phyloP scores from a whole-genome alignment of 1,140 invertebrate species.

The Eupeodes corollae region DNA sequence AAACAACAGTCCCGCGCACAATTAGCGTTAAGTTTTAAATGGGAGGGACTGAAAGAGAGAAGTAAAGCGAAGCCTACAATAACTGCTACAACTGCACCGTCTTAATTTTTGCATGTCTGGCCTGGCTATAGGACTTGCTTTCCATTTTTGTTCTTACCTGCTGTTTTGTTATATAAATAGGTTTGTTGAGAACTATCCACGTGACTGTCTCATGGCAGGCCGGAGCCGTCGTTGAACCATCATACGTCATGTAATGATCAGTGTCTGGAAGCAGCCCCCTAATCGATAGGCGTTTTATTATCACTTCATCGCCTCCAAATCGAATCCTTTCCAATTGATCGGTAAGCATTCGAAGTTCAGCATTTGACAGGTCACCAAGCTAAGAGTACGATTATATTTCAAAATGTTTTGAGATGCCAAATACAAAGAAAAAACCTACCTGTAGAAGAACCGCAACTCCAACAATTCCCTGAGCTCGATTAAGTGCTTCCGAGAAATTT shows the following conservation, averaged over 20 bases:
- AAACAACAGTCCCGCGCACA: too few species aligned
- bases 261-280: constrained; percentile 80
- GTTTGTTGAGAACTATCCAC: constrained; percentile 93
- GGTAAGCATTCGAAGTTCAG: constrained; percentile 73
- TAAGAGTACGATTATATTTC: too few species aligned
- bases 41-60: too few species aligned
- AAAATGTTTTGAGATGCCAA: too few species aligned
- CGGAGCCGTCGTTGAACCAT: constrained; percentile 89
- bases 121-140: too few species aligned
- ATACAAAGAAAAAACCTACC: constrained; percentile 52
- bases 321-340: constrained; percentile 78
- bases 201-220: constrained; percentile 87
- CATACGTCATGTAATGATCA: constrained; percentile 93
- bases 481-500: constrained; percentile 80
- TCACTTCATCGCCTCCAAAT: constrained; percentile 70
- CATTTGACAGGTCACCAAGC: constrained; percentile 75
- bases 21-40: too few species aligned
- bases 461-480: constrained; percentile 79
- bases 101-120: too few species aligned
- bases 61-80: too few species aligned
- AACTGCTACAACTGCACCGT: too few species aligned
- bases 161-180: constrained; percentile 91
- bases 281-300: constrained; percentile 70
- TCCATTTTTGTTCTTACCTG: constrained; percentile 50
- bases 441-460: constrained; percentile 77